Base-by-base conservation (phyloP, 2,797 vertebrate genomes). In the Leuciscus waleckii region DNA sequence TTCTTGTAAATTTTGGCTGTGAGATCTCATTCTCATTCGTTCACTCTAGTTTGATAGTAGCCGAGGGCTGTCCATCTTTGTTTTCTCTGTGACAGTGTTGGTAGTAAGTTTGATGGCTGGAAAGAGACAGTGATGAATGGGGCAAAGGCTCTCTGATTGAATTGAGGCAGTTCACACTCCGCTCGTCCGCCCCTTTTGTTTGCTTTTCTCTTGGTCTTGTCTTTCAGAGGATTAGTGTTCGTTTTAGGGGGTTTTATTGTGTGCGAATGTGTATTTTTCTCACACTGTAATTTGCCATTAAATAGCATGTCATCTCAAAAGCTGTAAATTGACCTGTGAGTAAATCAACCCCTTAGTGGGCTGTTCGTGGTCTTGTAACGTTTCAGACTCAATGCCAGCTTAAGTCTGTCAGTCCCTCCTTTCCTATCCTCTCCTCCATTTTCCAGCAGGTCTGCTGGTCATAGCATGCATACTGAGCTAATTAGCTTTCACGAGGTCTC, bases 51-150 rank as follows among this genome's bases (percentile, higher is more conserved):
- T 21, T 29, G n/a, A 46, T 43, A 9, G 29, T 32, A 71, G 37
- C 61, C 23, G 23, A 79, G 78, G 43, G 78, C 76, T 32, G 86
- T 89, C 86, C 58, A 43, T 87, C 85, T 87, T 86, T 29, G 46
- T 89, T 85, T 81, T 87, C 81, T 46, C 56, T 39, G 46, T 39
- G 76, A 81, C 70, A 77, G 32, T 58, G 67, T 73, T 46, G 69
- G 56, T 69, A 46, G 76, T 77, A 74, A 78, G 73, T 77, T 63
- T 87, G 86, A 88, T 82, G 79, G 84, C 88, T 74, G 87, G 88
- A 91, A 94, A 91, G 90, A 92, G 93, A 94, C 94, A 92, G 91
- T 94, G 95, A 95, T 95, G 92, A 94, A 96, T 94, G 93, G 89
- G 88, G 87, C 69, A 73, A 82, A 56, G 89, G 83, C 86, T 94